Percentiles rank a stretch among this genome's conserved stretches.
These are phyloP conservation scores for Aphidoletes aphidimyza DNA, from an alignment of 2,888 invertebrate species.

Conservation along the genomic window DNA sequence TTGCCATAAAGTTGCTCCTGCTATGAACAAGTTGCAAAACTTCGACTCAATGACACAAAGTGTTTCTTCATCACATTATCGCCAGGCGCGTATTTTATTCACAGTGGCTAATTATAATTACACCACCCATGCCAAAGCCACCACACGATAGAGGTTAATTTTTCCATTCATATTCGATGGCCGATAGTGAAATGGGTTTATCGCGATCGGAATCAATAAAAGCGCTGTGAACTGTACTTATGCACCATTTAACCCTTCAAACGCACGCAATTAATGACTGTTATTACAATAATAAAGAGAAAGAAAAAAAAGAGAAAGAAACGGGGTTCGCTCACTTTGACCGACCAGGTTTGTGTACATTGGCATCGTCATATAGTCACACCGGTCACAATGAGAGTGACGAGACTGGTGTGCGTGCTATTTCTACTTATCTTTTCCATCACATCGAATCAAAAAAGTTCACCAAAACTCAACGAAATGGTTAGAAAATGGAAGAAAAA, in stretches of 20 bases:
- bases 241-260: slow-evolving; percentile 38
- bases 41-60: no score
- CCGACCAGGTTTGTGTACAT: no score
- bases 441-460: slow-evolving; percentile 4
- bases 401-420: slow-evolving; percentile 1
- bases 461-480: not conserved
- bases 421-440: slow-evolving; percentile 8
- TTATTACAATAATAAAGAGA: no score
- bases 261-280: not conserved
- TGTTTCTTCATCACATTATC: not conserved
- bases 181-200: not conserved
- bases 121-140: not conserved
- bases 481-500: not conserved
- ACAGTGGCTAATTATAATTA: not conserved
- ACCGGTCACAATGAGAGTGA: not conserved
- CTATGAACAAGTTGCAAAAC: no score
- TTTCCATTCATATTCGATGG: not conserved
- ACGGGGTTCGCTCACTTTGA: no score
- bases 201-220: slow-evolving; percentile 22
- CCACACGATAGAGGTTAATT: slow-evolving; percentile 15
- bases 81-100: not conserved
- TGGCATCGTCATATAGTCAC: no score
- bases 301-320: no score
- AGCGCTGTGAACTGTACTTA: not conserved
- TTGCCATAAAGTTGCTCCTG: no score